A percentile compares a stretch with the other conserved stretches of the same genome.
phyloP scores from a whole-genome alignment of 2,888 invertebrate species.

The Hirtodrosophila alboralis region DNA sequence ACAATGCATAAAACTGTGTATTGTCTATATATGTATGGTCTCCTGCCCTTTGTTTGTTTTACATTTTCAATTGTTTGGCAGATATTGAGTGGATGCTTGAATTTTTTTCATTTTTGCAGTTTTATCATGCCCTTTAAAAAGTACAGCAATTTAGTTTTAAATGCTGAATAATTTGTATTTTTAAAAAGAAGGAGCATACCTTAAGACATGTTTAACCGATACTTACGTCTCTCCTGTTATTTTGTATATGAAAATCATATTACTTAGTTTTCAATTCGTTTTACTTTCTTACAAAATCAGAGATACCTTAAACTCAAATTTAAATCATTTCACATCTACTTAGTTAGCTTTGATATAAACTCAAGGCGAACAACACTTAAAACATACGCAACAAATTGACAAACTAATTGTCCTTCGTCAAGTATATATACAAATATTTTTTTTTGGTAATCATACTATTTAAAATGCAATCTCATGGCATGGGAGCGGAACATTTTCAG shows the following conservation, averaged over 20 bases:
- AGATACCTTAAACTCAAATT: too few species aligned
- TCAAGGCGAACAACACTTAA: neutral
- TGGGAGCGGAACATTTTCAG: constrained; percentile 58
- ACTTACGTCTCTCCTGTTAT: too few species aligned
- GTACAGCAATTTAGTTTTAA: too few species aligned
- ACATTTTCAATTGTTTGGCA: constrained; percentile 9
- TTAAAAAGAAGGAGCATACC: too few species aligned
- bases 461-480: constrained; percentile 51
- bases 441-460: neutral
- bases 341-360: neutral
- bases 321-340: too few species aligned
- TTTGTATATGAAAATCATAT: too few species aligned
- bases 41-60: constrained; percentile 26
- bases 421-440: constrained; percentile 9
- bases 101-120: constrained; percentile 29
- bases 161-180: too few species aligned
- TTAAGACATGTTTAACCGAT: too few species aligned
- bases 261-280: too few species aligned
- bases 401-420: constrained; percentile 9
- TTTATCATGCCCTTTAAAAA: too few species aligned
- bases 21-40: constrained; percentile 6
- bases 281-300: too few species aligned
- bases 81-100: too few species aligned
- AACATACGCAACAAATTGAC: constrained; percentile 21
- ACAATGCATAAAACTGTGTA: constrained; percentile 42